phyloP scores from a whole-genome alignment of 2,888 invertebrate species.

The Eupithecia subfuscata region DNA sequence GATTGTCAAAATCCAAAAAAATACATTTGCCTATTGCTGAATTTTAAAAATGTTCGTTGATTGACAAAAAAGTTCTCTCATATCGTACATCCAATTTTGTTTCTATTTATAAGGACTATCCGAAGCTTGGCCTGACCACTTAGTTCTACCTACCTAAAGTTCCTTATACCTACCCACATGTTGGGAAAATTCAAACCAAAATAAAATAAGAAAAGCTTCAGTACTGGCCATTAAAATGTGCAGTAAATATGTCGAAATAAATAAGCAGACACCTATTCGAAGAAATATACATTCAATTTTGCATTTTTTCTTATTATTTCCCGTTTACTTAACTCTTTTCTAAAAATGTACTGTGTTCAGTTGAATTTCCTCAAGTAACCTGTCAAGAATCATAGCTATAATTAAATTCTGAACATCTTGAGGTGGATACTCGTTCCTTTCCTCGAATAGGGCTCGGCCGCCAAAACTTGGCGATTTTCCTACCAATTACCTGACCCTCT shows the following conservation, averaged over 20 bases:
- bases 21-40: no score
- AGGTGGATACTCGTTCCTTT: background rate
- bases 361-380: background rate
- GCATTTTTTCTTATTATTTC: background rate
- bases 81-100: background rate
- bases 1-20: background rate
- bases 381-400: background rate
- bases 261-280: constrained; percentile 11
- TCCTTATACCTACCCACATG: background rate
- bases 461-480: constrained; percentile 41
- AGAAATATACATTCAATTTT: constrained; percentile 1
- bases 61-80: background rate
- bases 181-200: background rate
- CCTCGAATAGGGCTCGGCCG: constrained; percentile 12
- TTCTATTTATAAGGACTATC: background rate
- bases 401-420: background rate
- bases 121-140: background rate
- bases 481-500: constrained; percentile 46
- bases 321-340: background rate
- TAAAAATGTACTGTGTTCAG: background rate
- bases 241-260: constrained; percentile 17
- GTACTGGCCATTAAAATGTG: constrained; percentile 41
- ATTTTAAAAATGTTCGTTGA: background rate
- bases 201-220: background rate
- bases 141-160: background rate